Evolutionary conservation across 2,888 invertebrate species (phyloP).

Genomic region (Octonoba sinensis): DNA sequence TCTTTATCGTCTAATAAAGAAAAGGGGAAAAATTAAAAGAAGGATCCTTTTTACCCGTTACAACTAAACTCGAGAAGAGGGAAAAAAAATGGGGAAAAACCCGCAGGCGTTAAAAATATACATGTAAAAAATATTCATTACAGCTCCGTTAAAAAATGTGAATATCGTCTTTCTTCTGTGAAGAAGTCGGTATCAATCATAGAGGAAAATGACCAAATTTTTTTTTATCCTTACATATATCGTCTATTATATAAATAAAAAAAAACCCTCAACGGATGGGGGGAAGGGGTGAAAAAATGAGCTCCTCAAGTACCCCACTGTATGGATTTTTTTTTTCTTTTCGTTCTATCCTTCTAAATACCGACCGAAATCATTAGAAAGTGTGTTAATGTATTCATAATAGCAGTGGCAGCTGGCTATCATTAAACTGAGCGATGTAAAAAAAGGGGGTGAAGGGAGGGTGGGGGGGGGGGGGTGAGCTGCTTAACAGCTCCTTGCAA

Average conservation of each 20-base stretch:
- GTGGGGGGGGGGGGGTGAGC: constrained; percentile 19
- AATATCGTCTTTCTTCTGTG: constrained; percentile 48
- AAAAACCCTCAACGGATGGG: constrained; percentile 1
- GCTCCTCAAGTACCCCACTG: constrained; percentile 14
- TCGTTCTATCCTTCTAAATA: constrained; percentile 20
- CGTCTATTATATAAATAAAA: constrained; percentile 51
- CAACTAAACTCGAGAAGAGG: constrained; percentile 1
- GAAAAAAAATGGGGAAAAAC: constrained; percentile 27
- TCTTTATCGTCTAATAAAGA: constrained; percentile 35
- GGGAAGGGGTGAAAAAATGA: constrained; percentile 34
- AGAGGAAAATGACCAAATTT: constrained; percentile 49
- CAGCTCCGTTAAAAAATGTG: constrained; percentile 30
- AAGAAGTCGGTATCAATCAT: constrained; percentile 60
- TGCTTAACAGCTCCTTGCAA: constrained; percentile 62
- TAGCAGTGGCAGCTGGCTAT: constrained; percentile 60
- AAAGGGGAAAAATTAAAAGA: constrained; percentile 17
- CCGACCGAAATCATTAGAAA: constrained; percentile 58
- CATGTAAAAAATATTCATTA: constrained; percentile 60
- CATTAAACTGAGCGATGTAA: constrained; percentile 42
- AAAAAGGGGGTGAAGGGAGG: neutral
- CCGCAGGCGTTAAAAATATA: constrained; percentile 57
- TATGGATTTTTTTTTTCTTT: constrained; percentile 32
- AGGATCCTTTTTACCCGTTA: constrained; percentile 1
- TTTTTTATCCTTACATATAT: constrained; percentile 21
- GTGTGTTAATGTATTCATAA: constrained; percentile 65